Conservation (phyloP, 2,113 vertebrate genomes). For the Takifugu bimaculatus region DNA sequence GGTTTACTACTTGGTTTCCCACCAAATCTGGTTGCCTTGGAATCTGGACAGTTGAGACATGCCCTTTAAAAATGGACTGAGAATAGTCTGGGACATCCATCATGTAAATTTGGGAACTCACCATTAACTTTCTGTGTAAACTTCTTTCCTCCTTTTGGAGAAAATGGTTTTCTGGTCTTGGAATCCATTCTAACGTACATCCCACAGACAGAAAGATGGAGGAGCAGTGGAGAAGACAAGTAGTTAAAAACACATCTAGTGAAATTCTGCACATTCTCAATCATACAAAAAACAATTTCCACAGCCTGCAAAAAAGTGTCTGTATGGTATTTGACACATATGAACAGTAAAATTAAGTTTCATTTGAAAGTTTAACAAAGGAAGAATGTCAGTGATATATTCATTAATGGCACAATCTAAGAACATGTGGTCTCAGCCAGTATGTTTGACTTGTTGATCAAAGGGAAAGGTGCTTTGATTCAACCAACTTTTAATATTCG, state of each 20-base stretch:
- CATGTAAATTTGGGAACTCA: slow-evolving; percentile 6
- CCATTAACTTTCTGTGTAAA: slow-evolving; percentile 69
- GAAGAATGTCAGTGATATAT: too few relatives aligned
- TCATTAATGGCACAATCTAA: background rate
- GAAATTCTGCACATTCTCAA: background rate
- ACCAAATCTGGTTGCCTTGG: slow-evolving; percentile 49
- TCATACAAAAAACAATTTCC: background rate
- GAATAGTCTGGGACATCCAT: background rate
- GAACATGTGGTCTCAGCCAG: background rate
- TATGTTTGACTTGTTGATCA: too few relatives aligned
- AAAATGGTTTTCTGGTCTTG: slow-evolving; percentile 62
- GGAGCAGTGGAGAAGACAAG: background rate
- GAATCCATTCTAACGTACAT: slow-evolving; percentile 57
- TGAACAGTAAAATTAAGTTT: background rate
- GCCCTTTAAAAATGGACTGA: background rate
- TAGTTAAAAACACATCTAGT: background rate
- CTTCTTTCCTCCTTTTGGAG: slow-evolving; percentile 62
- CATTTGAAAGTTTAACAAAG: too few relatives aligned
- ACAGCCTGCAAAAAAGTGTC: background rate
- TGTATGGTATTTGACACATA: background rate
- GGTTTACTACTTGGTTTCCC: slow-evolving; percentile 37
- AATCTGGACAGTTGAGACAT: slow-evolving; percentile 39
- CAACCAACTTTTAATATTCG: too few relatives aligned
- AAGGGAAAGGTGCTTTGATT: too few relatives aligned
- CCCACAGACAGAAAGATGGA: background rate